Percentiles rank a stretch among this genome's conserved stretches.
Conservation (phyloP, 2,888 invertebrate species). For the Troides helena region DNA sequence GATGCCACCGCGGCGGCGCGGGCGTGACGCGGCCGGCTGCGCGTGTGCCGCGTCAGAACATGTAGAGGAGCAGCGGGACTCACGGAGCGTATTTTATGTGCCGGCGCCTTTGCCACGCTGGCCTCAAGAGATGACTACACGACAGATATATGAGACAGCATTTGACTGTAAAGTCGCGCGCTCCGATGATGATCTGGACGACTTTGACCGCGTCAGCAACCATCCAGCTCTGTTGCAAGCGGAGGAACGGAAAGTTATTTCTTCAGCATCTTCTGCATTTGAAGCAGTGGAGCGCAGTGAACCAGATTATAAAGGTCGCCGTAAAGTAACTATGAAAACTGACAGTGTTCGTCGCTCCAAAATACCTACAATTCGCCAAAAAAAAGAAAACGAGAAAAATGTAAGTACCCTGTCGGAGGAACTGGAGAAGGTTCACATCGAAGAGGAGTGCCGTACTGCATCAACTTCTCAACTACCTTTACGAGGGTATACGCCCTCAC, state of each 20-base stretch:
- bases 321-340: constrained; percentile 79
- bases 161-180: constrained; percentile 93
- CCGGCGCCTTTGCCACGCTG: constrained; percentile 84
- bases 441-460: constrained; percentile 76
- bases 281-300: constrained; percentile 74
- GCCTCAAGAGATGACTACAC: constrained; percentile 81
- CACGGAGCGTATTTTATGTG: constrained; percentile 84
- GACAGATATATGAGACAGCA: constrained; percentile 93
- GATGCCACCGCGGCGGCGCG: constrained; percentile 87
- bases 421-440: constrained; percentile 83
- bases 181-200: constrained; percentile 89
- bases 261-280: constrained; percentile 75
- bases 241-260: constrained; percentile 70
- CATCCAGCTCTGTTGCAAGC: constrained; percentile 86
- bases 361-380: constrained; percentile 80
- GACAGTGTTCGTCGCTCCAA: constrained; percentile 80
- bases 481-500: constrained; percentile 88
- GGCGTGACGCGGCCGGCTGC: constrained; percentile 85
- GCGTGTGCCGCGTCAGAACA: constrained; percentile 86
- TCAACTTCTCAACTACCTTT: constrained; percentile 83
- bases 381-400: constrained; percentile 69
- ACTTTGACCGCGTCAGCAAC: constrained; percentile 89
- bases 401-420: constrained; percentile 73
- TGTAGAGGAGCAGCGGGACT: constrained; percentile 83
- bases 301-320: constrained; percentile 77